Base-by-base conservation (phyloP, 2,113 vertebrate species). In the Calyptommatus sinebrachiatus region DNA sequence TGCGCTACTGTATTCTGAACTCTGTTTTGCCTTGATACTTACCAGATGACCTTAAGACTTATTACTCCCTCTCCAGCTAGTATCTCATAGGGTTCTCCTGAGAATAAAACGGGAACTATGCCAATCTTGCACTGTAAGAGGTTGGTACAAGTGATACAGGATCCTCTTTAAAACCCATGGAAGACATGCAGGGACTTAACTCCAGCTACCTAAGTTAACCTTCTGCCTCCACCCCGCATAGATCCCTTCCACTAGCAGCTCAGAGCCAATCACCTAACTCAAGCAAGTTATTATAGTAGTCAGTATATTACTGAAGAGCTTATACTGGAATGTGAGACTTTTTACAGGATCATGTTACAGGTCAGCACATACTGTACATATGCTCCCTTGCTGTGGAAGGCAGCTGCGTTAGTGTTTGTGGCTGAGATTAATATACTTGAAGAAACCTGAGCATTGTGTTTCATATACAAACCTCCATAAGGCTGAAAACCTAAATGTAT, bases 331-430 rank as follows among this genome's bases (percentile, higher is more conserved):
- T 18, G 77, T 1, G 74, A 67, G 29, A 26, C 22, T 78, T 85
- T 74, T 69, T 78, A 16, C 24, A 60, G 67, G 66, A 48, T 28
- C 61, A 72, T 78, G 71, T 26, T 78, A 60, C 35, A 0, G 1
- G 71, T 46, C 31, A 0, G 0, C 45, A 16, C 71, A 81, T 31
- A 6, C 53, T 70, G 48, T 46, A 65, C 8, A 62, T 31, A 21
- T 21, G 66, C 20, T 9, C 75, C 61, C 22, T 62, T 9, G 53
- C 61, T 67, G n/a, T 26, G 35, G 71, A 24, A 57, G 69, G 73
- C 82, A 86, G 66, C 26, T 0, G 0, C 22, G 2, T 46, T 65
- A 68, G 18, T 0, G 0, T 45, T 62, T 86, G 74, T 8, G 67
- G 46, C 41, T 76, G 20, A 84, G 14, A 73, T 5, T 0, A 84